These are phyloP conservation scores for Cotesia typhae DNA, from an alignment of 1,140 invertebrate genomes.

Conservation along the genomic window DNA sequence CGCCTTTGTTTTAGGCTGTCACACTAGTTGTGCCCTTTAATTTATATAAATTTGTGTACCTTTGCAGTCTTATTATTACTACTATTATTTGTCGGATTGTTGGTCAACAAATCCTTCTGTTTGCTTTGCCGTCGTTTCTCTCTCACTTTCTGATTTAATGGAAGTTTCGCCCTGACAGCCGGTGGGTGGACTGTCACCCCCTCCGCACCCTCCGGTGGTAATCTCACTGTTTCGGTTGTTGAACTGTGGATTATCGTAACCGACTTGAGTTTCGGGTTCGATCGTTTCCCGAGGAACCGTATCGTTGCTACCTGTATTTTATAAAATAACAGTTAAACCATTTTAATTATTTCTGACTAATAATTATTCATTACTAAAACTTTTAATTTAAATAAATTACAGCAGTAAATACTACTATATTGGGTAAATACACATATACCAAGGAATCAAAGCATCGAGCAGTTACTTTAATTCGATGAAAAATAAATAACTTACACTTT, in stretches of 20 bases:
- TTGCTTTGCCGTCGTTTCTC: conserved; percentile 64
- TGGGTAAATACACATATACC: background rate
- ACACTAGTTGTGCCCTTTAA: too few relatives aligned
- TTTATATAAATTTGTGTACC: conserved; percentile 12
- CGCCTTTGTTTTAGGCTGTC: too few relatives aligned
- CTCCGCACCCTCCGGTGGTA: conserved; percentile 77
- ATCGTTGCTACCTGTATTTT: conserved; percentile 77
- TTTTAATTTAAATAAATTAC: background rate
- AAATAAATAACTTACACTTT: conserved; percentile 53
- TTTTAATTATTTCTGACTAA: background rate
- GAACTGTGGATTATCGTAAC: conserved; percentile 87
- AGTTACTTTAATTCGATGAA: background rate
- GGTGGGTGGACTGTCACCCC: conserved; percentile 70
- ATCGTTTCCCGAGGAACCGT: conserved; percentile 78
- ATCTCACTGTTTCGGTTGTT: conserved; percentile 82
- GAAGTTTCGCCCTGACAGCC: conserved; percentile 68
- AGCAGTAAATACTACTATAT: background rate
- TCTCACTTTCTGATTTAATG: conserved; percentile 69
- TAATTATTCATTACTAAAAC: background rate
- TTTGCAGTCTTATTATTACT: conserved; percentile 20
- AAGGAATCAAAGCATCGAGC: conserved; percentile 14
- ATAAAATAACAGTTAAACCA: conserved; percentile 11
- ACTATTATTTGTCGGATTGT: background rate
- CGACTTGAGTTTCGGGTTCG: conserved; percentile 80
- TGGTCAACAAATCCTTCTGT: conserved; percentile 46